phyloP scores from a whole-genome alignment of 2,113 vertebrate genomes.

The Sturnus vulgaris region DNA sequence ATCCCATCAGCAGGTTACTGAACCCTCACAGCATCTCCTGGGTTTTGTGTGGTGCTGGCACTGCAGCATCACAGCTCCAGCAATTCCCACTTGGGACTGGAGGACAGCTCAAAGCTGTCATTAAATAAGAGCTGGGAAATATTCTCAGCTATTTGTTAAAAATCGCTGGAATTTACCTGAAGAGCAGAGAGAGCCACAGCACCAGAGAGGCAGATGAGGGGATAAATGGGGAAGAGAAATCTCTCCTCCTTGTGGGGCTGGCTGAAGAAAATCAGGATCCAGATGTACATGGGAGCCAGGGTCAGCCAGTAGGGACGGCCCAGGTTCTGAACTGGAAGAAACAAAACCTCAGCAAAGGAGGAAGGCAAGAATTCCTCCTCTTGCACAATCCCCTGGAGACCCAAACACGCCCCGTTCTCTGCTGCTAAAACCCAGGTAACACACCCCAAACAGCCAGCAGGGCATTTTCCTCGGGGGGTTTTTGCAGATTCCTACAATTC shows the following conservation, averaged over 20 bases:
- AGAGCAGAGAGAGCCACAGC: conserved; percentile 94
- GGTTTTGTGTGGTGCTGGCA: neutral
- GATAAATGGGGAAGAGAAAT: conserved; percentile 95
- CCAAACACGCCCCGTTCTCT: fast-evolving
- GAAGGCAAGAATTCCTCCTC: neutral
- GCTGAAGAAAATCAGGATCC: conserved; percentile 96
- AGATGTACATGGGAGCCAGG: conserved; percentile 95
- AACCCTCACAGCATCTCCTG: neutral
- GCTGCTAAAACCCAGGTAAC: neutral
- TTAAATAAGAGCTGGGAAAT: neutral
- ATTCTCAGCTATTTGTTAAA: neutral
- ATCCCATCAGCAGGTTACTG: neutral
- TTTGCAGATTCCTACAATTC: neutral
- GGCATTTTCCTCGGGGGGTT: neutral
- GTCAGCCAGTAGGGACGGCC: conserved; percentile 98
- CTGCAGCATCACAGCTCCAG: neutral
- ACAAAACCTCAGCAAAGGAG: neutral
- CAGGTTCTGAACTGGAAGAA: conserved; percentile 92
- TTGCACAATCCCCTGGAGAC: neutral
- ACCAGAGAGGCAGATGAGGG: conserved; percentile 91
- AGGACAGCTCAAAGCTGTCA: neutral
- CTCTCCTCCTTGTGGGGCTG: conserved; percentile 95
- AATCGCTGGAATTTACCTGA: conserved; percentile 77
- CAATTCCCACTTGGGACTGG: neutral
- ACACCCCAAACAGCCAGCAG: neutral